These are phyloP conservation scores for Trichogramma dendrolimi DNA, from an alignment of 2,888 invertebrate species.

Conservation along the genomic window DNA sequence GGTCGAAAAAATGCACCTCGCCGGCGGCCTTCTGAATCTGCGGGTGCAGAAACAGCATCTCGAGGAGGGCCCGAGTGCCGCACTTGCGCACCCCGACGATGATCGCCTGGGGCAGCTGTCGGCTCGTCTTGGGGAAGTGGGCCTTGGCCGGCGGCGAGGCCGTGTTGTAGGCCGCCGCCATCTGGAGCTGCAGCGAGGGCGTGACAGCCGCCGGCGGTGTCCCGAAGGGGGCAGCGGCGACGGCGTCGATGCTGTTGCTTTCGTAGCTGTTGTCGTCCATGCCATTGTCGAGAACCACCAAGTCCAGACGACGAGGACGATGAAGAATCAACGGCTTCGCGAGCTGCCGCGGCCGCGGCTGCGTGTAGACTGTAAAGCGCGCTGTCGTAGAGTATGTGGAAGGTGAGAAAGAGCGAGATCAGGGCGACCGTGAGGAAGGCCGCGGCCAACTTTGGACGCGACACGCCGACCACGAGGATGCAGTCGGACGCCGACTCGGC, in stretches of 20 bases:
- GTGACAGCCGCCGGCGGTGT: neutral
- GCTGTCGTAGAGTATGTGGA: slow-evolving; percentile 81
- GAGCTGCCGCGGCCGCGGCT: slow-evolving; percentile 42
- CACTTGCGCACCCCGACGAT: slow-evolving; percentile 96
- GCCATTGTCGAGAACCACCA: neutral
- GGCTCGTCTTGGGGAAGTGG: slow-evolving; percentile 62
- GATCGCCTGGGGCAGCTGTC: slow-evolving; percentile 72
- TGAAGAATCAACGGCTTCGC: slow-evolving; percentile 35
- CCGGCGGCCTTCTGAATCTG: slow-evolving; percentile 88
- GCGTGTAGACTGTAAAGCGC: slow-evolving; percentile 75
- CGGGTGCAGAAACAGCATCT: slow-evolving; percentile 93
- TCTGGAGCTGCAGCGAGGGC: slow-evolving; percentile 33
- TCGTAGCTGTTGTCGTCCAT: slow-evolving; percentile 4
- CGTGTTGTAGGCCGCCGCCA: slow-evolving; percentile 11
- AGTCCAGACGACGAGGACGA: slow-evolving; percentile 10
- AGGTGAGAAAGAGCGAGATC: slow-evolving; percentile 77
- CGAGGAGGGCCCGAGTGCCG: slow-evolving; percentile 91
- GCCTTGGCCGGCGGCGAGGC: slow-evolving; percentile 50
- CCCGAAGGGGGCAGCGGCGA: neutral
- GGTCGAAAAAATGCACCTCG: slow-evolving; percentile 96
- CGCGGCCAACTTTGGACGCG: slow-evolving; percentile 79
- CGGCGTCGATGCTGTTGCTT: neutral
- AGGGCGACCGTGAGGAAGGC: slow-evolving; percentile 75
- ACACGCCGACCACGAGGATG: slow-evolving; percentile 78
- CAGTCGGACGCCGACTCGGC: slow-evolving; percentile 80